Evolutionary conservation across 2,888 invertebrate genomes (phyloP).

Genomic region (Zygogramma bicolorata): DNA sequence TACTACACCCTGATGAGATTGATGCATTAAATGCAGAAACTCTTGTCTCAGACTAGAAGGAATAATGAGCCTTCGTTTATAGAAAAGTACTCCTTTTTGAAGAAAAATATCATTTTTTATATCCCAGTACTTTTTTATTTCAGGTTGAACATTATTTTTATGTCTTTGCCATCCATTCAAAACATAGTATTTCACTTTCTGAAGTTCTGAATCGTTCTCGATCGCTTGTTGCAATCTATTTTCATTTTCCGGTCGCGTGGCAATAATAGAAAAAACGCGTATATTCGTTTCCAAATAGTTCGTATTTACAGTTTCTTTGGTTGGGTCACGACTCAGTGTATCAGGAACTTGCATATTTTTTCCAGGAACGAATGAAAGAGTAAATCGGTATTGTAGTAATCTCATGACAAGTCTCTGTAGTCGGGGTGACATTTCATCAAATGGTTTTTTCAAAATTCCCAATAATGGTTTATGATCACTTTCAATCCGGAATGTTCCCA

Average conservation of each 20-base stretch:
- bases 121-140: constrained; percentile 29
- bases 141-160: constrained; percentile 10
- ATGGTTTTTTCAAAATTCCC: constrained; percentile 43
- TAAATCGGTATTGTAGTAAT: constrained; percentile 32
- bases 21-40: constrained; percentile 21
- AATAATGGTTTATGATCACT: constrained; percentile 45
- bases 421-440: constrained; percentile 26
- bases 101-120: constrained; percentile 23
- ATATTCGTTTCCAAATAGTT: neutral
- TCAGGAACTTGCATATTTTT: constrained; percentile 19
- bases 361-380: constrained; percentile 23
- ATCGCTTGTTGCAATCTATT: too few species aligned
- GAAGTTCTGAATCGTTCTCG: neutral
- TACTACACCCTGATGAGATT: constrained; percentile 29
- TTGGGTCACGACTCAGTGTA: constrained; percentile 4
- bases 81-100: constrained; percentile 8
- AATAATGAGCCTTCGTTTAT: constrained; percentile 20
- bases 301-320: neutral
- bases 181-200: neutral
- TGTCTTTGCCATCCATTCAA: constrained; percentile 32
- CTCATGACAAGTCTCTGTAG: constrained; percentile 35
- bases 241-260: too few species aligned
- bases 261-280: neutral
- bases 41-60: constrained; percentile 5
- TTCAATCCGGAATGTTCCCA: constrained; percentile 18